Conservation (phyloP, 2,797 vertebrate species). For the Spondyliosoma cantharus region DNA sequence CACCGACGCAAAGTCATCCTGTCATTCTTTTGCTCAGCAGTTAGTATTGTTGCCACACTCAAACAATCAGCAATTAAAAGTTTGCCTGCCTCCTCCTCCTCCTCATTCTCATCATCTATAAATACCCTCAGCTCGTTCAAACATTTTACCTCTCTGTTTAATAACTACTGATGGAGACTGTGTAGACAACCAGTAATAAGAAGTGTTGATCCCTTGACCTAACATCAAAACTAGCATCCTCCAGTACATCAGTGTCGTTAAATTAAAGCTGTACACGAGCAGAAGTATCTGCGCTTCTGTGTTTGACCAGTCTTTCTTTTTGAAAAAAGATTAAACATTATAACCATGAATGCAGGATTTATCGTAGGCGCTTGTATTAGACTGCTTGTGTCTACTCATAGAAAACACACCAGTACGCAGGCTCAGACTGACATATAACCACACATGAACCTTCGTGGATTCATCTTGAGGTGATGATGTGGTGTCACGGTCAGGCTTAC, state of each 20-base stretch:
- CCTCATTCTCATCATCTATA: neutral
- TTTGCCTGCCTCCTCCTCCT: neutral
- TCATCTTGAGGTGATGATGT: constrained; percentile 1
- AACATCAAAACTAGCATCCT: neutral
- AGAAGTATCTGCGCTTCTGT: neutral
- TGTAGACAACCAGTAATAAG: too few species aligned
- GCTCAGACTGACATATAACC: neutral
- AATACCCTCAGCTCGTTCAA: neutral
- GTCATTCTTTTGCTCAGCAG: neutral
- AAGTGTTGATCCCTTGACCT: neutral
- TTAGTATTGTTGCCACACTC: neutral
- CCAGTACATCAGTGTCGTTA: neutral
- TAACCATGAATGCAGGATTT: neutral
- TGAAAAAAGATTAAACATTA: neutral
- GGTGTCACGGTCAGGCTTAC: constrained; percentile 5
- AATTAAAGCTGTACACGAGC: neutral
- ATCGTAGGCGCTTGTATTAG: neutral
- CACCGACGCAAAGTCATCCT: neutral
- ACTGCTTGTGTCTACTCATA: neutral
- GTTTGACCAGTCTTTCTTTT: too few species aligned
- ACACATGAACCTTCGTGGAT: constrained; percentile 5
- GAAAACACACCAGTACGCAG: neutral
- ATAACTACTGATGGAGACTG: neutral
- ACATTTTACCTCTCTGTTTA: neutral
- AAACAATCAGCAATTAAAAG: neutral